phyloP scores from a whole-genome alignment of 2,797 vertebrate species.

The Sternarchorhynchus goeldii region DNA sequence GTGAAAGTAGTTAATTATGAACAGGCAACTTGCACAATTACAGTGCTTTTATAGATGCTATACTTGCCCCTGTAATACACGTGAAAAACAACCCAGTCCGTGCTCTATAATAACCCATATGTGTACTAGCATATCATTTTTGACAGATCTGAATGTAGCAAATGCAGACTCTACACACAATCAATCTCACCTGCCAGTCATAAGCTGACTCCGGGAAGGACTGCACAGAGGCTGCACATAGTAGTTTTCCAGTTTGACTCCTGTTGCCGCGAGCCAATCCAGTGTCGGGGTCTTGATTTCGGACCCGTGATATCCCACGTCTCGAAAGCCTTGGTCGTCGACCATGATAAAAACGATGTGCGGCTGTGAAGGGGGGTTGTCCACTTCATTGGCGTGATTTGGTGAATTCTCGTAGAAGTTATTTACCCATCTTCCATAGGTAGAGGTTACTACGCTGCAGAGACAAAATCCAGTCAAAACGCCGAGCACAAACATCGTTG shows the following conservation, averaged over 20 bases:
- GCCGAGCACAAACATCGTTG: slow-evolving; percentile 72
- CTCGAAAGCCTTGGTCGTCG: slow-evolving; percentile 97
- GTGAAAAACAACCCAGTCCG: too few species aligned
- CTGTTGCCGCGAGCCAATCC: slow-evolving; percentile 88
- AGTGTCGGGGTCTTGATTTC: slow-evolving; percentile 96
- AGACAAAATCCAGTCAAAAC: slow-evolving; percentile 68
- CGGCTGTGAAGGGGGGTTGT: slow-evolving; percentile 72
- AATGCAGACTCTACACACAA: too few species aligned
- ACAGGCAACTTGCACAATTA: too few species aligned
- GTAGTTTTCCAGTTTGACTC: slow-evolving; percentile 97
- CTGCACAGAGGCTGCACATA: slow-evolving; percentile 98
- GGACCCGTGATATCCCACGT: slow-evolving; percentile 95
- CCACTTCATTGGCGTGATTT: slow-evolving; percentile 63
- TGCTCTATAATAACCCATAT: too few species aligned
- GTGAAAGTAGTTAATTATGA: too few species aligned
- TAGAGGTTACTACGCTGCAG: slow-evolving; percentile 74
- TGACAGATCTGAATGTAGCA: too few species aligned
- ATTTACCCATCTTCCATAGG: slow-evolving; percentile 78
- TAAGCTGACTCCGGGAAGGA: slow-evolving; percentile 93
- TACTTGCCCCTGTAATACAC: too few species aligned
- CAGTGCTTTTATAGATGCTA: too few species aligned
- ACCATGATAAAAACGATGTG: slow-evolving; percentile 95
- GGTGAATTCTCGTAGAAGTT: slow-evolving; percentile 48
- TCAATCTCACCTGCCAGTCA: slow-evolving; percentile 92
- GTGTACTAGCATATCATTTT: too few species aligned